These are phyloP conservation scores for Engraulis encrasicolus DNA, from an alignment of 2,113 vertebrate genomes.

Conservation along the genomic window DNA sequence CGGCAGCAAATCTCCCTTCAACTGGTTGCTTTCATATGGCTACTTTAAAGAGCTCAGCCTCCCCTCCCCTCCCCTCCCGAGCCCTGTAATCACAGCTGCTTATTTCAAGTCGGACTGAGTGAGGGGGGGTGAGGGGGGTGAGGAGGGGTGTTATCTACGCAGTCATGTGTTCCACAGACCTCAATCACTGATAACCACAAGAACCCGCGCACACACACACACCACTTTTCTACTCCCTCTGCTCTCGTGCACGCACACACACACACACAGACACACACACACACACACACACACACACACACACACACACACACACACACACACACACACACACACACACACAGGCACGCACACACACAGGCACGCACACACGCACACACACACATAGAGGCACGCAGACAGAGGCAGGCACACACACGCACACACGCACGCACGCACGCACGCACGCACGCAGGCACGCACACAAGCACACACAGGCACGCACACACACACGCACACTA, in stretches of 20 bases:
- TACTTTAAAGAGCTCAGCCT: conserved; percentile 20
- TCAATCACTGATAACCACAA: conserved; percentile 1
- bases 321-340: no score
- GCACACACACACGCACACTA: not conserved
- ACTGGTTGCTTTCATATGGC: conserved; percentile 19
- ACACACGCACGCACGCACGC: no score
- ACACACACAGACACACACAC: not conserved
- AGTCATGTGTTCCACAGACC: conserved; percentile 10
- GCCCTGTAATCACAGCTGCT: conserved; percentile 13
- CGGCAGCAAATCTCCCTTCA: no score
- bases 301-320: no score
- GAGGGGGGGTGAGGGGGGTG: not conserved
- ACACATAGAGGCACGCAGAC: not conserved
- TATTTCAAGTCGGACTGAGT: not conserved
- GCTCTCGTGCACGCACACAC: not conserved
- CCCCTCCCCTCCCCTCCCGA: no score
- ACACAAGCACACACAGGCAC: no score
- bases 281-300: no score
- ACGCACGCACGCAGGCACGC: no score
- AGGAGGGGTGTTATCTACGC: not conserved
- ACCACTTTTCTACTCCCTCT: no score
- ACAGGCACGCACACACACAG: no score
- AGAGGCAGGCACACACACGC: no score
- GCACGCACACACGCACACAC: not conserved
- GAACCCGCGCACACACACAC: not conserved